Conservation (phyloP, 1,140 invertebrate species). For the Hycleus phaleratus region DNA sequence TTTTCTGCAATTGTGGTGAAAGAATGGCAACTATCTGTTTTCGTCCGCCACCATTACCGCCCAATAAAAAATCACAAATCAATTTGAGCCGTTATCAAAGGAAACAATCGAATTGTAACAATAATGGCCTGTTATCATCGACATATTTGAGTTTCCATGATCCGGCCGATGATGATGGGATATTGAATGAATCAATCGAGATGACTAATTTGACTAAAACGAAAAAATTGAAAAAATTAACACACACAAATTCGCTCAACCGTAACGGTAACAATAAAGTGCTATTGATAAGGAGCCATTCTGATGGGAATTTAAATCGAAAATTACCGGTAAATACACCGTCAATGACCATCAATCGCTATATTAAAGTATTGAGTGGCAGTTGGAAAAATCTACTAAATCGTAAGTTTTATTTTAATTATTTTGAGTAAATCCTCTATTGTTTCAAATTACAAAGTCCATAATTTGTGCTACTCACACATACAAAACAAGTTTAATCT, state of each 20-base stretch:
- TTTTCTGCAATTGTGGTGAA: neutral
- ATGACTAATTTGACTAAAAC: slow-evolving; percentile 5
- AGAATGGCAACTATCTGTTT: slow-evolving; percentile 41
- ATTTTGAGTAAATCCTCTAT: neutral
- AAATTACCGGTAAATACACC: slow-evolving; percentile 23
- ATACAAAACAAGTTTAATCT: slow-evolving; percentile 6
- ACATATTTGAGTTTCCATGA: slow-evolving; percentile 40
- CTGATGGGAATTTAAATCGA: slow-evolving; percentile 37
- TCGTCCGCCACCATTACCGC: slow-evolving; percentile 38
- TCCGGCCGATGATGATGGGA: slow-evolving; percentile 34
- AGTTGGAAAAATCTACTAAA: slow-evolving; percentile 58
- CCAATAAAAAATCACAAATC: slow-evolving; percentile 35
- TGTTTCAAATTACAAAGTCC: neutral
- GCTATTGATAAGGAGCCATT: slow-evolving; percentile 33
- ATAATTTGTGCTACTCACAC: too few species aligned
- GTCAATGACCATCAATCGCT: slow-evolving; percentile 49
- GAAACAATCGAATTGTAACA: neutral
- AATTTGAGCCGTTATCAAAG: slow-evolving; percentile 25
- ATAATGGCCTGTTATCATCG: slow-evolving; percentile 30
- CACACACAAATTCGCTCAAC: slow-evolving; percentile 33
- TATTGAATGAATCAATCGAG: slow-evolving; percentile 14
- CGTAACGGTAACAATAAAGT: slow-evolving; percentile 19
- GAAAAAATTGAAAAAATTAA: slow-evolving; percentile 25
- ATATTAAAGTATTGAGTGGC: slow-evolving; percentile 51
- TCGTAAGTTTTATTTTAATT: slow-evolving; percentile 46